Percentiles rank a stretch among this genome's conserved stretches.
These are phyloP conservation scores for Holocentrus rufus DNA, from an alignment of 2,797 vertebrate genomes.

Conservation along the genomic window DNA sequence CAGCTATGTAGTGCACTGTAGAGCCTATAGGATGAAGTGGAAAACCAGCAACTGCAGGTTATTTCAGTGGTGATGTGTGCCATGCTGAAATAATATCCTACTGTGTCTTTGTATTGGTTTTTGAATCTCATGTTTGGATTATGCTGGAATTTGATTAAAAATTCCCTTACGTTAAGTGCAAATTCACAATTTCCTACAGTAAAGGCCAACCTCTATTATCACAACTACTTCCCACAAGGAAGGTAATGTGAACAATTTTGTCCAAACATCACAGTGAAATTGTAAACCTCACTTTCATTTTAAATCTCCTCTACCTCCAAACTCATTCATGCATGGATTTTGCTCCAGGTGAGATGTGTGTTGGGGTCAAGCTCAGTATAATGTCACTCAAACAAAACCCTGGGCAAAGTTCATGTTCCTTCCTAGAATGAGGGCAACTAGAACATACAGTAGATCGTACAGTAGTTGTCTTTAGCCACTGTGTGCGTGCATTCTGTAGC, in stretches of 20 bases:
- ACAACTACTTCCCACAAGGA: slow-evolving; percentile 9
- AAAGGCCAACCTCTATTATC: neutral
- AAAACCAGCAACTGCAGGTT: slow-evolving; percentile 4
- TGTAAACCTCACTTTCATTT: slow-evolving; percentile 10
- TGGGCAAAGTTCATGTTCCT: slow-evolving; percentile 11
- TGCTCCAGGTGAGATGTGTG: slow-evolving; percentile 29
- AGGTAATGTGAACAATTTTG: neutral
- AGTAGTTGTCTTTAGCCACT: neutral
- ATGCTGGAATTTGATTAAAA: neutral
- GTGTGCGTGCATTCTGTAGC: neutral
- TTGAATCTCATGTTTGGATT: slow-evolving; percentile 12
- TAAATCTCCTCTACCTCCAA: slow-evolving; percentile 8
- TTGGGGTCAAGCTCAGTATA: slow-evolving; percentile 8
- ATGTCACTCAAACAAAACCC: slow-evolving; percentile 23
- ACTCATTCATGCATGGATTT: slow-evolving; percentile 28
- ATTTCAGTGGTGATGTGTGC: neutral
- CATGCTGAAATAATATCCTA: too few relatives aligned
- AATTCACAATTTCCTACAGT: neutral
- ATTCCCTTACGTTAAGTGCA: neutral
- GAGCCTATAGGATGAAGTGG: slow-evolving; percentile 37
- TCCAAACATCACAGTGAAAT: slow-evolving; percentile 9
- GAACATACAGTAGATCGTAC: too few relatives aligned
- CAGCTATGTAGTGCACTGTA: slow-evolving; percentile 21
- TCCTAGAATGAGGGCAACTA: neutral
- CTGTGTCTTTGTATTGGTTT: neutral